Evolutionary conservation across 2,888 invertebrate genomes (phyloP), one percentile per base, ranked within the genome.

Genomic region (Cantharis rustica): DNA sequence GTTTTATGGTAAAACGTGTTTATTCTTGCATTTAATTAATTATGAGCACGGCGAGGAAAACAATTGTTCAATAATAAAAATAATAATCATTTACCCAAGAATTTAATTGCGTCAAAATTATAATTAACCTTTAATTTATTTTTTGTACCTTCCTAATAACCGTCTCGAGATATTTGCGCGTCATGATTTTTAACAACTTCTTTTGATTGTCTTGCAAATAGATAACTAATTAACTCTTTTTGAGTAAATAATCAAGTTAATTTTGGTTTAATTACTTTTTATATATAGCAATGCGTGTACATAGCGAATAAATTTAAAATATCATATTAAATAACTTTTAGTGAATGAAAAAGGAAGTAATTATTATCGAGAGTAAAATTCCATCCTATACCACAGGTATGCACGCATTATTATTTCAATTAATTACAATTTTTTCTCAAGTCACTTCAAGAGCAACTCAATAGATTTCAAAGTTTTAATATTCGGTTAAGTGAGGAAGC

Each of bases 201-300:
- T 26, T 69, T 69, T 10, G 68, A 72, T 72, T 73, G 73, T 73
- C 73, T 73, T 69, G 68, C 69, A 73, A 73, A 73, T 73, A 73
- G 68, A 73, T 69, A 69, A 73, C 61, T 73, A 73, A 73, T 73
- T 73, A 68, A 73, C 69, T 61, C 27, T 68, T 61, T 31, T 31
- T 69, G 11, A 16, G 26, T 73, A 68, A 27, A 73, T 68, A 73
- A 73, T 69, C 61, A 27, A 73, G 27, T 68, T 73, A 73, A 73
- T 73, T 47, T 26, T 23, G n/a, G 27, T 26, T 61, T 73, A 61
- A 73, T 73, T 73, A 63, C 17, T 66, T 66, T 66, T 66, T 20
- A 23, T 17, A 23, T 17, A 11, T 20, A 64, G 10, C 23, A 64
- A 27, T 27, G 16, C n/a, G 11, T 31, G 3, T 31, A 31, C 3